Evolutionary conservation across 2,113 vertebrate species (phyloP).

Genomic region (Gymnorhina tibicen): DNA sequence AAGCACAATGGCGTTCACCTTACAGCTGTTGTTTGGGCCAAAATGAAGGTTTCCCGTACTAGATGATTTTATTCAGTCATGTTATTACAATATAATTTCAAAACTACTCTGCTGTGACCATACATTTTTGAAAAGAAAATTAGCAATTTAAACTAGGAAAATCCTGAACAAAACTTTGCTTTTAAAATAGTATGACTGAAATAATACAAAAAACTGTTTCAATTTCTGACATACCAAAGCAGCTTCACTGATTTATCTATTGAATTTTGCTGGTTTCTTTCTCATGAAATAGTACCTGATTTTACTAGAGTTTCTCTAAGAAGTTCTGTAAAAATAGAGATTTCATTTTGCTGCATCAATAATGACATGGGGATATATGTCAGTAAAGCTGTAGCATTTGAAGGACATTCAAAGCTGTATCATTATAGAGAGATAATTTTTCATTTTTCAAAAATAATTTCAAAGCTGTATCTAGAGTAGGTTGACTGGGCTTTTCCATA

Average conservation of each 20-base stretch:
- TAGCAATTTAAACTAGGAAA: neutral
- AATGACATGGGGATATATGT: fast-evolving
- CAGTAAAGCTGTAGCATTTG: neutral
- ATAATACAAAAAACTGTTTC: neutral
- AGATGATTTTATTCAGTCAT: neutral
- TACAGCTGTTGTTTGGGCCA: neutral
- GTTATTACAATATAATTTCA: neutral
- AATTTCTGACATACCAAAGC: neutral
- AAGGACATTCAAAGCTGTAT: neutral
- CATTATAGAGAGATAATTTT: neutral
- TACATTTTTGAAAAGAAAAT: neutral
- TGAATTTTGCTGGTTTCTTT: neutral
- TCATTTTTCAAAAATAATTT: neutral
- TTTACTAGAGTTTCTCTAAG: neutral
- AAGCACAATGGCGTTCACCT: neutral
- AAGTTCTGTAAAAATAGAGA: neutral
- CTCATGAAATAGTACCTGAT: neutral
- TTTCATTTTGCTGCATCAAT: neutral
- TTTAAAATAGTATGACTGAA: neutral
- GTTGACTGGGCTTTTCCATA: neutral
- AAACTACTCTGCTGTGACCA: neutral
- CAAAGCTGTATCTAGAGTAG: neutral
- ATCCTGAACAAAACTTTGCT: neutral
- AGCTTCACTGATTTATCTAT: neutral
- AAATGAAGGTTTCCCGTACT: neutral